phyloP scores from a whole-genome alignment of 2,888 invertebrate species.

The Disparrhopalites patrizii region DNA sequence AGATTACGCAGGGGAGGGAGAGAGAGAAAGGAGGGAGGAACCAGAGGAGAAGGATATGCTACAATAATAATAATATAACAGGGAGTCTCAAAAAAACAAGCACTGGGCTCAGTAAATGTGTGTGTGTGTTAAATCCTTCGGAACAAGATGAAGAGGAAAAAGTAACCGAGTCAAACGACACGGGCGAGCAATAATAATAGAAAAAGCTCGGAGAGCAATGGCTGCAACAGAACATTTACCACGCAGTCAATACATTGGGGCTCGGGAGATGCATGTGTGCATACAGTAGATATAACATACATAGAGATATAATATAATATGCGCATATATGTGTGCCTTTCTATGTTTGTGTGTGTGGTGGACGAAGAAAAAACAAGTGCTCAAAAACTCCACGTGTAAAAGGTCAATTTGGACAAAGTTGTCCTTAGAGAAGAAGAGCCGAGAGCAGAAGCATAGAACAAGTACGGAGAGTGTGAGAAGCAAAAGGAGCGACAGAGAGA shows the following conservation, averaged over 20 bases:
- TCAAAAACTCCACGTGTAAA: constrained; percentile 48
- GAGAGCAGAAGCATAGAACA: neutral
- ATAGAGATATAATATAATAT: no score
- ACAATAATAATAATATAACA: neutral
- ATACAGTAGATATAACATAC: no score
- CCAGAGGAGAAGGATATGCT: neutral
- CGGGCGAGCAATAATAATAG: constrained; percentile 16
- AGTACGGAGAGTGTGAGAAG: neutral
- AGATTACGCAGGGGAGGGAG: neutral
- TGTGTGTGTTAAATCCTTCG: constrained; percentile 6
- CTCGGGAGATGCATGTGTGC: neutral
- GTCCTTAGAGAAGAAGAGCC: constrained; percentile 42
- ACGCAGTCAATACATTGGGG: constrained; percentile 9
- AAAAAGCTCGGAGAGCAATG: constrained; percentile 10
- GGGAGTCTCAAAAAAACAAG: neutral
- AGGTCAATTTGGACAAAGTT: constrained; percentile 49
- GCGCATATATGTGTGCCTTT: neutral
- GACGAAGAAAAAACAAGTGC: constrained; percentile 21
- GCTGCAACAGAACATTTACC: constrained; percentile 8
- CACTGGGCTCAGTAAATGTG: no score
- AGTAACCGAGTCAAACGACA: constrained; percentile 3
- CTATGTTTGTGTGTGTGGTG: neutral
- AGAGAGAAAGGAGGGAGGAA: neutral
- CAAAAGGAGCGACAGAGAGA: neutral
- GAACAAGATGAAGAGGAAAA: neutral